A percentile compares a stretch with the other conserved stretches of the same genome.
Conservation (phyloP, 2,113 vertebrate species). For the Kryptolebias marmoratus region DNA sequence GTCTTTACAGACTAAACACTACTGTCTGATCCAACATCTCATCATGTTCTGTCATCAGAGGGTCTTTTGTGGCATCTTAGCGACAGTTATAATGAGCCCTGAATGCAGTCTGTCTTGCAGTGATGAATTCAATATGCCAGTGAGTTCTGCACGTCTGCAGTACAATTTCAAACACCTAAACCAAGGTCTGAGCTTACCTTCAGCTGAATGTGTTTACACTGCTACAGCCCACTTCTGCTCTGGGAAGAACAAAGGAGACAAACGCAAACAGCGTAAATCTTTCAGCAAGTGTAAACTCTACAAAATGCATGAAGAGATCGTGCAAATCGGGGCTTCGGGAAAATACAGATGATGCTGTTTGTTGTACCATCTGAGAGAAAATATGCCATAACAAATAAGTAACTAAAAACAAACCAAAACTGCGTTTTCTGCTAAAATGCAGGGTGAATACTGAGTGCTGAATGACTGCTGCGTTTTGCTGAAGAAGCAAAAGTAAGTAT, state of each 20-base stretch:
- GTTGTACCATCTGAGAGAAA: constrained; percentile 5
- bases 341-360: constrained; percentile 2
- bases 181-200: constrained; percentile 71
- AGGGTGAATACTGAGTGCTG: too few relatives aligned
- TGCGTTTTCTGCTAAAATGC: too few relatives aligned
- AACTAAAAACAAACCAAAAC: too few relatives aligned
- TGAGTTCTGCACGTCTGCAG: constrained; percentile 16
- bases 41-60: constrained; percentile 64
- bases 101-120: constrained; percentile 33
- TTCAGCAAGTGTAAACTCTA: background rate
- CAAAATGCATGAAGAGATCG: constrained; percentile 10
- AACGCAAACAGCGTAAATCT: background rate
- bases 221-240: constrained; percentile 52
- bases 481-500: too few relatives aligned
- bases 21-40: constrained; percentile 59
- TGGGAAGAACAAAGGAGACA: constrained; percentile 48
- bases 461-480: too few relatives aligned
- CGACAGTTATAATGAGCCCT: constrained; percentile 67
- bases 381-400: background rate
- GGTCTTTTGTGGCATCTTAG: constrained; percentile 61
- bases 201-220: constrained; percentile 56
- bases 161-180: constrained; percentile 23
- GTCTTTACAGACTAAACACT: constrained; percentile 64
- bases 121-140: constrained; percentile 47
- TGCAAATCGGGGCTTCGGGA: constrained; percentile 3